These are phyloP conservation scores for Dromococcyx pavoninus DNA, from an alignment of 2,797 vertebrate species.

Conservation along the genomic window DNA sequence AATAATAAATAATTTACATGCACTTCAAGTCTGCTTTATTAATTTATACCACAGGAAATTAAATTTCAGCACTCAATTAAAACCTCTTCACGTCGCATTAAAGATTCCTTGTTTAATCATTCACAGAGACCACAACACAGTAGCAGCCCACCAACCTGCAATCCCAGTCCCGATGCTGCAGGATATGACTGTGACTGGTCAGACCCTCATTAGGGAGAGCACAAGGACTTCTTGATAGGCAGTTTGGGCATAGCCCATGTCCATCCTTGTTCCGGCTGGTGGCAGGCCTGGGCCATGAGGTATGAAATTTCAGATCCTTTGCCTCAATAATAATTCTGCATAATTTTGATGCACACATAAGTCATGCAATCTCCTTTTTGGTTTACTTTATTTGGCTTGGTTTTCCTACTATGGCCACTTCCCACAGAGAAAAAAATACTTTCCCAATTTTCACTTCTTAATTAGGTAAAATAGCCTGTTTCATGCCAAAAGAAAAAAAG, in stretches of 20 bases:
- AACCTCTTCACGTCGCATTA: background rate
- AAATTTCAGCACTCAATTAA: background rate
- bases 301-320: background rate
- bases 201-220: background rate
- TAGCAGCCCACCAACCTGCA: background rate
- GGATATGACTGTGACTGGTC: background rate
- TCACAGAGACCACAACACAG: background rate
- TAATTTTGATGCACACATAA: background rate
- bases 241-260: background rate
- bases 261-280: background rate
- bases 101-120: background rate
- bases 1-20: background rate
- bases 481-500: background rate
- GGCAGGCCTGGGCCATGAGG: background rate
- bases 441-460: background rate
- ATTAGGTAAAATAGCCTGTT: background rate
- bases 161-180: background rate
- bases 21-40: background rate
- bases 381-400: background rate
- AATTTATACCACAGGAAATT: slow-evolving; percentile 7
- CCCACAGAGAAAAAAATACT: background rate
- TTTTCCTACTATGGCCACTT: background rate
- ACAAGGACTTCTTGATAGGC: background rate
- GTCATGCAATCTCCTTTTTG: background rate
- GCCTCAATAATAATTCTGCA: background rate